Evolutionary conservation across 1,140 invertebrate species (phyloP).

Genomic region (Camponotus vicinus): DNA sequence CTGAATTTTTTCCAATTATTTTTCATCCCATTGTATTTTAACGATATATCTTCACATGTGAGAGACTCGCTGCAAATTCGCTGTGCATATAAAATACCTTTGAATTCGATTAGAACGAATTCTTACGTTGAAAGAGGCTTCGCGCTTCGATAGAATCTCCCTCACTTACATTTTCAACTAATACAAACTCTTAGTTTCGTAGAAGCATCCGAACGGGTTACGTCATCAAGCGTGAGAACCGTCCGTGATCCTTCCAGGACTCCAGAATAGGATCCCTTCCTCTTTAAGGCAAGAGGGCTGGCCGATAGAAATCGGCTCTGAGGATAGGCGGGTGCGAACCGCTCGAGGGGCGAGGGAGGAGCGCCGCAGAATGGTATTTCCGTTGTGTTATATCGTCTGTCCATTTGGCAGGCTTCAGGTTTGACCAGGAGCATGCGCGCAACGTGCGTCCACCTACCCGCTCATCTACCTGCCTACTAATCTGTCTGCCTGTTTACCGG

Average conservation of each 20-base stretch:
- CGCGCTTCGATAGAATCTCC: background rate
- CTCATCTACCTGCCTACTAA: slow-evolving; percentile 65
- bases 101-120: too few species aligned
- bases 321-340: background rate
- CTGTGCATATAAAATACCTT: background rate
- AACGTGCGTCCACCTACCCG: slow-evolving; percentile 61
- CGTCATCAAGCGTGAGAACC: slow-evolving; percentile 54
- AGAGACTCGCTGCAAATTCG: background rate
- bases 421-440: slow-evolving; percentile 44
- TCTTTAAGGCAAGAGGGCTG: slow-evolving; percentile 2
- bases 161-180: background rate
- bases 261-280: slow-evolving; percentile 12
- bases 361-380: slow-evolving; percentile 49
- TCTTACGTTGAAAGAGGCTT: too few species aligned
- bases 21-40: background rate
- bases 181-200: too few species aligned
- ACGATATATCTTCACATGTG: background rate
- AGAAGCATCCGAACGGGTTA: slow-evolving; percentile 9
- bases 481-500: slow-evolving; percentile 61
- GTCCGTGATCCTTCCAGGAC: slow-evolving; percentile 26
- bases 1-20: slow-evolving; percentile 5
- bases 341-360: slow-evolving; percentile 26
- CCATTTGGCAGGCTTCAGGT: slow-evolving; percentile 52
- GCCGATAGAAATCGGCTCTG: slow-evolving; percentile 16
- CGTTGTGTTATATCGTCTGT: slow-evolving; percentile 33